phyloP scores from a whole-genome alignment of 2,797 vertebrate species.

The Mallotus villosus region DNA sequence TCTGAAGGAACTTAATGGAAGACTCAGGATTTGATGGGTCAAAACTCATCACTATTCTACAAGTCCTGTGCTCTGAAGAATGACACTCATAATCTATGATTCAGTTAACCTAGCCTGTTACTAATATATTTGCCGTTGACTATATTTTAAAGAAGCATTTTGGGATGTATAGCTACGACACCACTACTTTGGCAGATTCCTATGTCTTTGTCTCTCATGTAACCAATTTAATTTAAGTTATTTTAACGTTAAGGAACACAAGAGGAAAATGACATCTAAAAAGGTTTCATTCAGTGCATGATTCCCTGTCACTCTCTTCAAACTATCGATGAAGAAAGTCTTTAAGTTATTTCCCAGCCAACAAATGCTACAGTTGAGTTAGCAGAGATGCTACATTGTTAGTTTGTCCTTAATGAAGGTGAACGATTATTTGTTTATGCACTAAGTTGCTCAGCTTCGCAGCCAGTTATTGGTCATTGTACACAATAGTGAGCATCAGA shows the following conservation, averaged over 20 bases:
- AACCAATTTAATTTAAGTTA: constrained; percentile 30
- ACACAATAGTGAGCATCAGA: constrained; percentile 52
- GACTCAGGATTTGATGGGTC: constrained; percentile 64
- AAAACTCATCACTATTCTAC: constrained; percentile 32
- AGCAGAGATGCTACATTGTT: constrained; percentile 85
- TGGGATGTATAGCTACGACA: neutral
- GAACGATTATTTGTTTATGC: constrained; percentile 37
- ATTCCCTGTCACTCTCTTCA: constrained; percentile 56
- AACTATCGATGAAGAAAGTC: constrained; percentile 63
- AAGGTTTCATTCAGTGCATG: constrained; percentile 68
- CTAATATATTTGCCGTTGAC: constrained; percentile 2
- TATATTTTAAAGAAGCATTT: neutral
- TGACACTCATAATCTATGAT: neutral
- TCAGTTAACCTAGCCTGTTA: constrained; percentile 12
- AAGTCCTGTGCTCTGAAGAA: constrained; percentile 52
- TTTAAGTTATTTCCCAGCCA: constrained; percentile 73
- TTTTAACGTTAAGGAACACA: constrained; percentile 54
- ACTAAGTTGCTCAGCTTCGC: constrained; percentile 59
- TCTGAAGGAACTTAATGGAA: constrained; percentile 72
- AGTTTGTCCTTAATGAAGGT: constrained; percentile 65
- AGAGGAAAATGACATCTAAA: constrained; percentile 69
- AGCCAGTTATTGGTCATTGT: constrained; percentile 54
- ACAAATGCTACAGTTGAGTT: constrained; percentile 81
- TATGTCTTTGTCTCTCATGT: constrained; percentile 68
- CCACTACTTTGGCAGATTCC: constrained; percentile 28